These are phyloP conservation scores for Pholis gunnellus DNA, from an alignment of 2,113 vertebrate species.

Conservation along the genomic window DNA sequence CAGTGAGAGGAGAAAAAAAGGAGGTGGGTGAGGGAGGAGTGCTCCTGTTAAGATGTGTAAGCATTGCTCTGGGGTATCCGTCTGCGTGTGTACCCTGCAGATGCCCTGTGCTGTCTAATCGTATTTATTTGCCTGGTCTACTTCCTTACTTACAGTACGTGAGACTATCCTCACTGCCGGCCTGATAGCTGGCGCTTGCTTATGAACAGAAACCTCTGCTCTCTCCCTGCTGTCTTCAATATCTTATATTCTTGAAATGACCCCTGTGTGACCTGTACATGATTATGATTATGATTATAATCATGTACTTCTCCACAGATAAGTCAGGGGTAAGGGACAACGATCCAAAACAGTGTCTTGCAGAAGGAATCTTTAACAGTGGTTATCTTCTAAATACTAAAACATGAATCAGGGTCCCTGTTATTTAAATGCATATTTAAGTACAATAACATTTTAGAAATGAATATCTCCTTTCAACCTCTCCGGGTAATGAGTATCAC, in stretches of 20 bases:
- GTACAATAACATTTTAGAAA: background rate
- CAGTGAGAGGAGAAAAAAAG: conserved; percentile 34
- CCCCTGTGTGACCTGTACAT: conserved; percentile 6
- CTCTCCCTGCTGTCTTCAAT: background rate
- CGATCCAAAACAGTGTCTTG: background rate
- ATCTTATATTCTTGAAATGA: conserved; percentile 10
- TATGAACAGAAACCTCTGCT: conserved; percentile 23
- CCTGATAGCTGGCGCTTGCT: conserved; percentile 32
- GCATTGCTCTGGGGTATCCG: conserved; percentile 70
- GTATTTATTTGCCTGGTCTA: conserved; percentile 67
- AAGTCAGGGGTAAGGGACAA: conserved; percentile 5
- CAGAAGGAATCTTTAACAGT: background rate
- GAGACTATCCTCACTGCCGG: conserved; percentile 59
- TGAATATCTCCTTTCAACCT: background rate
- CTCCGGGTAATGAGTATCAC: background rate
- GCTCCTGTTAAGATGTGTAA: conserved; percentile 61
- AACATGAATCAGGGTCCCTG: background rate
- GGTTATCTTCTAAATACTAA: background rate
- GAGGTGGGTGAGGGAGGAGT: conserved; percentile 28
- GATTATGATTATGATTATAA: conserved; percentile 13
- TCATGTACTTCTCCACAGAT: background rate
- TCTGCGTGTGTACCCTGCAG: conserved; percentile 70
- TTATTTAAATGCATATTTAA: conserved; percentile 9
- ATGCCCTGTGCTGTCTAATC: conserved; percentile 77
- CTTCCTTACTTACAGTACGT: conserved; percentile 65